Conservation (phyloP, 1,140 invertebrate species). For the Drosophila kepulauana region DNA sequence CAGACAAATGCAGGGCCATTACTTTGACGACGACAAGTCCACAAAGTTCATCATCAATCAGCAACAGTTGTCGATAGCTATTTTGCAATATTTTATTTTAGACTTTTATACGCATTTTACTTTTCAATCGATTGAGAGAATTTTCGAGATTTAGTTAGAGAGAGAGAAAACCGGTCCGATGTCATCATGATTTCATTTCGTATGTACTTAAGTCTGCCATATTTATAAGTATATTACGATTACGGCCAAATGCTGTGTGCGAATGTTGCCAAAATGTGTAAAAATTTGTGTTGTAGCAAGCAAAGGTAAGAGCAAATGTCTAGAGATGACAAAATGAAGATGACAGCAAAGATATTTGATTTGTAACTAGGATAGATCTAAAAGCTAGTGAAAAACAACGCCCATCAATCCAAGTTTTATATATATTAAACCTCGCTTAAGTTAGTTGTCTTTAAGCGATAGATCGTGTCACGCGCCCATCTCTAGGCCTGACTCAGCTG, state of each 20-base stretch:
- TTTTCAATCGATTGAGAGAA: constrained; percentile 38
- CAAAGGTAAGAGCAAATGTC: not conserved
- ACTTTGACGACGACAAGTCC: constrained; percentile 27
- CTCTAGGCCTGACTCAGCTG: constrained; percentile 34
- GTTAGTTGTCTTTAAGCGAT: not conserved
- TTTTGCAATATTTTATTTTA: constrained; percentile 20
- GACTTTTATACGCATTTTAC: not conserved
- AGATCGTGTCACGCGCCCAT: constrained; percentile 20
- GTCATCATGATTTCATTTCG: constrained; percentile 73
- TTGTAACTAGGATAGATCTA: too few species aligned
- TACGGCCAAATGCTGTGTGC: constrained; percentile 3
- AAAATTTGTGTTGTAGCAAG: constrained; percentile 2
- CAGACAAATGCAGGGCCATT: not conserved
- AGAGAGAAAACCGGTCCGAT: constrained; percentile 64
- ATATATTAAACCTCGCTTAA: not conserved
- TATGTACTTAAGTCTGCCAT: constrained; percentile 51
- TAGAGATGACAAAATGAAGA: not conserved
- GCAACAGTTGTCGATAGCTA: constrained; percentile 28
- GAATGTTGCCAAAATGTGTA: constrained; percentile 33
- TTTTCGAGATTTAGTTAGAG: constrained; percentile 17
- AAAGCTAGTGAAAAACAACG: too few species aligned
- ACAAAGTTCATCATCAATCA: constrained; percentile 39
- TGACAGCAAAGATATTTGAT: too few species aligned
- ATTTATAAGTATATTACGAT: constrained; percentile 37
- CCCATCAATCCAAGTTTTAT: too few species aligned